Base-by-base conservation (phyloP, 1,140 invertebrate genomes). In the Anagrus nilaparvatae region DNA sequence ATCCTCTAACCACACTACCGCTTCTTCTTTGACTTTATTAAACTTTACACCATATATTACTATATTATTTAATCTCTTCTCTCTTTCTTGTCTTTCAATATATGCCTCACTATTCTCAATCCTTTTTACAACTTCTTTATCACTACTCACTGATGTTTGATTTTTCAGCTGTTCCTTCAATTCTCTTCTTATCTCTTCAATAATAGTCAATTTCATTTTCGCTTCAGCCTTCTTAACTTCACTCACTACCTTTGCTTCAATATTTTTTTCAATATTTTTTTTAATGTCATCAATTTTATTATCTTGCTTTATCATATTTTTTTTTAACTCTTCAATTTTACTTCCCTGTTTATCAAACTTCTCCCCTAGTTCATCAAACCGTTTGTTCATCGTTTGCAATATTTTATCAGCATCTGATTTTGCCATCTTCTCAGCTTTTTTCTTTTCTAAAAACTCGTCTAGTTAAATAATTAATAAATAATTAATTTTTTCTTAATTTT, bases 1-100 rank as follows among this genome's bases (percentile, higher is more conserved):
- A 4, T 18, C 12, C 8, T 4, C 14, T 7, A 14, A 14, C 24
- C 18, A 29, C 4, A 18, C 41, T 19, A 21, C 42, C 24, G 43
- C 43, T 44, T 28, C 9, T 40, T 17, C 40, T 40, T 29, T 40
- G 34, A 8, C 43, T 29, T 28, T 21, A 35, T 34, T 44, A 37
- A 12, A 40, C n/a, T 20, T 33, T 8, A 16, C 23, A 17, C 12
- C 38, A 2, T 10, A 40, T 29, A 17, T 7, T 31, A 25, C 23
- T 44, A 5, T 41, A 7, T 20, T 39, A 20, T 8, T 18, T 12
- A 9, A 40, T 20, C 13, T 47, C 36, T 21, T 10, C 32, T 30
- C 20, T 27, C 10, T 18, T n/a, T 25, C 21, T 24, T 31, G 3
- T 29, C 33, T 19, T 16, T 31, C 3, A 33, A 23, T n/a, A 30